Conservation (phyloP, 1,140 invertebrate species). For the Leptinotarsa texana region DNA sequence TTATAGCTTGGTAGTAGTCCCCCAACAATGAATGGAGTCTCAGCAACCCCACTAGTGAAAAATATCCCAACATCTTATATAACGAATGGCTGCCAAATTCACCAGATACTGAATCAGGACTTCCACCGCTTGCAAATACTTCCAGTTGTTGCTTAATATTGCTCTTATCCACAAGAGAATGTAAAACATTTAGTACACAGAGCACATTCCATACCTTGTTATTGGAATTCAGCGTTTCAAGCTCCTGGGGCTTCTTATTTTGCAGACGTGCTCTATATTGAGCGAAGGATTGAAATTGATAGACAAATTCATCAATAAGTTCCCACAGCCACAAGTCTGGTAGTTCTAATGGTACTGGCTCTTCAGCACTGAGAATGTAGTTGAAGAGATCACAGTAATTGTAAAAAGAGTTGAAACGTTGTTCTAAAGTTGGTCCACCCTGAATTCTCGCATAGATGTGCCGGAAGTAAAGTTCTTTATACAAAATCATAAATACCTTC, state of each 20-base stretch:
- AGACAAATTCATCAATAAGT: constrained; percentile 96
- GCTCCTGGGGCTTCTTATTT: constrained; percentile 84
- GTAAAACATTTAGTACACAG: constrained; percentile 96
- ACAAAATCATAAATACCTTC: constrained; percentile 87
- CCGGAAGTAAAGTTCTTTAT: constrained; percentile 97
- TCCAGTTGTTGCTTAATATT: constrained; percentile 98
- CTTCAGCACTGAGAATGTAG: constrained; percentile 87
- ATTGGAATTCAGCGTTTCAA: constrained; percentile 76
- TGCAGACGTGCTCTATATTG: constrained; percentile 88
- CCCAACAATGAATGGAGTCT: constrained; percentile 95
- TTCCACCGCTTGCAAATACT: constrained; percentile 83
- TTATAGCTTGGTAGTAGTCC: constrained; percentile 98
- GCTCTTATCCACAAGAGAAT: constrained; percentile 97
- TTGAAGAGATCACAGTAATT: constrained; percentile 99
- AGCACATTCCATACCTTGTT: constrained; percentile 98
- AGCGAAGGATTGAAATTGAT: constrained; percentile 94
- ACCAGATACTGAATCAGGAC: constrained; percentile 95
- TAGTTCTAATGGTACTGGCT: constrained; percentile 88
- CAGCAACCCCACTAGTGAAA: constrained; percentile 92
- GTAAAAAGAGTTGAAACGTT: constrained; percentile 94
- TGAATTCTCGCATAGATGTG: constrained; percentile 93
- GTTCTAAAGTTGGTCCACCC: constrained; percentile 84
- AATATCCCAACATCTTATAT: constrained; percentile 99
- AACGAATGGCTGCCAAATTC: constrained; percentile 95
- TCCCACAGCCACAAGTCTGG: constrained; percentile 99